Evolutionary conservation across 2,797 vertebrate genomes (phyloP).

Genomic region (Oophaga sylvatica): DNA sequence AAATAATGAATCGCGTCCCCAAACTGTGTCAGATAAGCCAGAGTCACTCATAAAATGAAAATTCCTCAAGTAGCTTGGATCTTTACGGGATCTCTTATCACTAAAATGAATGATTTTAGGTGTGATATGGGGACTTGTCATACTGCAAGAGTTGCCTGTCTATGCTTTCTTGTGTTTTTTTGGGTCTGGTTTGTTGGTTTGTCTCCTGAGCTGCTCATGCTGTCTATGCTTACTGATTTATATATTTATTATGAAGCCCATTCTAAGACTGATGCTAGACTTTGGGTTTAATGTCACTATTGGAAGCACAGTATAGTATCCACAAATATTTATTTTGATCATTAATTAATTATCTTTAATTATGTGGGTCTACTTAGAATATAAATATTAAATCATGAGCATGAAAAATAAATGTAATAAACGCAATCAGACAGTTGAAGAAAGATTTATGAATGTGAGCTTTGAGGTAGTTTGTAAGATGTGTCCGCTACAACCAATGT

Average conservation of each 20-base stretch:
- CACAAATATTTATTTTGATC: background rate
- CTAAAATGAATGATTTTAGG: constrained; percentile 30
- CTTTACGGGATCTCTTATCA: constrained; percentile 56
- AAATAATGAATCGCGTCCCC: constrained; percentile 28
- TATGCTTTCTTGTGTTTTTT: background rate
- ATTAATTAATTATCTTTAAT: background rate
- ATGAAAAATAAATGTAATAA: background rate
- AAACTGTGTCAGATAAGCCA: constrained; percentile 39
- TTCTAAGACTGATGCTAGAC: background rate
- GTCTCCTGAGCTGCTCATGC: background rate
- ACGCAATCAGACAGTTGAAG: background rate
- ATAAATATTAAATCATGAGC: background rate
- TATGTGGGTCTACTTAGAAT: background rate
- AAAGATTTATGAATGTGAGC: background rate
- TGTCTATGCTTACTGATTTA: background rate
- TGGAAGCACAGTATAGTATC: background rate
- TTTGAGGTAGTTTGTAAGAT: background rate
- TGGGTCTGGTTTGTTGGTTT: background rate
- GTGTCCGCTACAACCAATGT: background rate
- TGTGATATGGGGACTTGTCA: constrained; percentile 25
- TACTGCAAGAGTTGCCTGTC: constrained; percentile 10
- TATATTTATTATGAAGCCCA: background rate
- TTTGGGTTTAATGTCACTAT: background rate
- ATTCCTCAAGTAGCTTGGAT: constrained; percentile 42
- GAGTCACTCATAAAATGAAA: constrained; percentile 39